Base-by-base conservation (phyloP, 2,888 invertebrate species). In the Lasioglossum zephyrum region DNA sequence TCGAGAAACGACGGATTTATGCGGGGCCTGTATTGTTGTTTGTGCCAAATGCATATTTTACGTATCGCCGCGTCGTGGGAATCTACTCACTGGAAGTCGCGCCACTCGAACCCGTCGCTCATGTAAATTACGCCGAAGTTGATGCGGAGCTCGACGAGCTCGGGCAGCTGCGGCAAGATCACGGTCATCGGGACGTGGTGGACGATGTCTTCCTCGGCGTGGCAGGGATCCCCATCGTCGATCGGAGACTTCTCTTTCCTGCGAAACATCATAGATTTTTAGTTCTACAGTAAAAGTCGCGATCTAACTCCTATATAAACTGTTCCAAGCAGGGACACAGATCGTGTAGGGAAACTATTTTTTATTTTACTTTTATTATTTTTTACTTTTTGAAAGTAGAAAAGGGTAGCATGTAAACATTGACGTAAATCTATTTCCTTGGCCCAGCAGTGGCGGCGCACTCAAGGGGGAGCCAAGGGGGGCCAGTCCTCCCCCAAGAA, bases 131-230 rank as follows among this genome's bases (percentile, higher is more conserved):
- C 94, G 11, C 95, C 96, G 86, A 95, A 96, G 80, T 94, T 93
- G 13, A 96, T 89, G 69, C 94, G 94, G 39, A 96, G 90, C 92
- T 97, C 96, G 90, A 94, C 94, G 0, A 97, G 95, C 86, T 96
- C 95, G 31, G 95, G 95, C 8, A 97, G 94, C 87, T 94, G 95
- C 6, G 94, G 92, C 1, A 97, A 94, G 49, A 97, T 96, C 16
- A 96, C 94, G 83, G 96, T 95, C 73, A 97, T 94, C 13, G 96
- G 96, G 66, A 97, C 96, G 88, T 97, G 97, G 86, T 97, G 96
- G 47, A 94, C 93, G 0, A 95, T 94, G 77, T 93, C 95, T 3
- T 95, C 93, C 69, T 95, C 94, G 0, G 95, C 94, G 41, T 94
- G 49, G 53, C 87, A 91, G 16, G 84, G 92, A 82, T 95, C 95